Conservation (phyloP, 2,113 vertebrate species). For the Ancistrus triradiatus region DNA sequence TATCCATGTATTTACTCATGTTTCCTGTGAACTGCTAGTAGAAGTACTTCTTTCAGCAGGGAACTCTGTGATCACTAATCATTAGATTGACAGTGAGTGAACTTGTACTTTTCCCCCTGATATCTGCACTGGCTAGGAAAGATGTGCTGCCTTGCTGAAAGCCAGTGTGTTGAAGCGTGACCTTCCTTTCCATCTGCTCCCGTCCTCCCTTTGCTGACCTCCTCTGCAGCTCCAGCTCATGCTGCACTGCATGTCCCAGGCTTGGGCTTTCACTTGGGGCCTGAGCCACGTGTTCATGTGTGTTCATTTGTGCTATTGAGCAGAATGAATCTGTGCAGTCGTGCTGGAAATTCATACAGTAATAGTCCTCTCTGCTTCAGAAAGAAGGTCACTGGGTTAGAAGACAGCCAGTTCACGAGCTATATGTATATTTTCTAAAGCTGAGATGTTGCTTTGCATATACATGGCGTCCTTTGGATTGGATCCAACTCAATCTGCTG, state of each 20-base stretch:
- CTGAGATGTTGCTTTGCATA: slow-evolving; percentile 8
- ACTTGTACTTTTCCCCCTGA: slow-evolving; percentile 6
- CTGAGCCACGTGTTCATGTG: slow-evolving; percentile 30
- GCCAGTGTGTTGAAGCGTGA: slow-evolving; percentile 31
- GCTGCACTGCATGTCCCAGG: slow-evolving; percentile 28
- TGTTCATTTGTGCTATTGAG: slow-evolving; percentile 34
- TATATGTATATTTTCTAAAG: slow-evolving; percentile 11
- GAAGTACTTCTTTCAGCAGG: slow-evolving; percentile 2
- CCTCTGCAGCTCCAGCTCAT: slow-evolving; percentile 11
- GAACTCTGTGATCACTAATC: slow-evolving; percentile 17
- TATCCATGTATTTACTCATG: too few species aligned
- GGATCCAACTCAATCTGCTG: slow-evolving; percentile 6
- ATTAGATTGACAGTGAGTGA: slow-evolving; percentile 7
- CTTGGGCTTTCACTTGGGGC: slow-evolving; percentile 18
- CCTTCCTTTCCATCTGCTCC: slow-evolving; percentile 17
- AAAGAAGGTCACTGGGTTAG: slow-evolving; percentile 1
- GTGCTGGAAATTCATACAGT: slow-evolving; percentile 28
- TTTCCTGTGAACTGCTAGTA: too few species aligned
- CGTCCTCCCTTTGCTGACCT: slow-evolving; percentile 2
- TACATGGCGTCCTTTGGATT: background rate
- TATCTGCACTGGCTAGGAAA: slow-evolving; percentile 10
- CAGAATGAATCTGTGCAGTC: slow-evolving; percentile 30
- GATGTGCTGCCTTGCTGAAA: slow-evolving; percentile 19
- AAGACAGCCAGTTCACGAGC: slow-evolving; percentile 1
- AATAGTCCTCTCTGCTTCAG: slow-evolving; percentile 16